Evolutionary conservation across 2,888 invertebrate species (phyloP), one percentile per base, ranked within the genome.

Genomic region (Andricus quercusramuli): DNA sequence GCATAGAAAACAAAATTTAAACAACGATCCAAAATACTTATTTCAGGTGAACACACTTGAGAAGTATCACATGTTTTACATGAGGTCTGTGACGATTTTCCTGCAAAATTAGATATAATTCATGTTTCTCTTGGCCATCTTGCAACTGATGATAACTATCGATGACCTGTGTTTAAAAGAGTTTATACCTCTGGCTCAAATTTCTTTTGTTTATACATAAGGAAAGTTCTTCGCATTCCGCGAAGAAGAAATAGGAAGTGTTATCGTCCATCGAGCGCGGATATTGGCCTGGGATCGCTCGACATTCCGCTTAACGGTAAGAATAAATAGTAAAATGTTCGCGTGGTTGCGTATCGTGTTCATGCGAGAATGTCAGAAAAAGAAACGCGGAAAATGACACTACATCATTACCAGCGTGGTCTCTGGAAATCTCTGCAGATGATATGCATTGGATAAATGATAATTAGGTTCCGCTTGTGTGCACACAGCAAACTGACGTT

Each of bases 401-500:
- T 88, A 88, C 87, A 87, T 89, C 89, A 89, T 90, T 89, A 90
- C 79, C 80, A 78, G 77, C 85, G 56, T 82, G 82, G 78, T 68
- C 79, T 80, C 81, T 74, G 79, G 79, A 83, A 84, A 80, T 81
- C 80, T 81, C 78, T 56, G 77, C 37, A 85, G 83, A 86, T 84
- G 88, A 88, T 88, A 86, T 88, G 85, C 85, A 85, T 82, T 80
- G 86, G 82, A 87, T 89, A 89, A 89, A 90, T 86, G 86, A 87
- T 89, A 90, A 90, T 90, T 89, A 89, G 83, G 83, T 77, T 79
- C 64, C 80, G 83, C 74, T 67, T 80, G 77, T 78, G 68, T 64
- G 70, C 32, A 76, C 79, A 80, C 77, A 74, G 67, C 74, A 32
- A 66, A 79, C 25, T 32, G 77, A 65, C 15, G 41, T 29, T 66